These are phyloP conservation scores for Catocala sponsa DNA, from an alignment of 2,888 invertebrate genomes.

Conservation along the genomic window DNA sequence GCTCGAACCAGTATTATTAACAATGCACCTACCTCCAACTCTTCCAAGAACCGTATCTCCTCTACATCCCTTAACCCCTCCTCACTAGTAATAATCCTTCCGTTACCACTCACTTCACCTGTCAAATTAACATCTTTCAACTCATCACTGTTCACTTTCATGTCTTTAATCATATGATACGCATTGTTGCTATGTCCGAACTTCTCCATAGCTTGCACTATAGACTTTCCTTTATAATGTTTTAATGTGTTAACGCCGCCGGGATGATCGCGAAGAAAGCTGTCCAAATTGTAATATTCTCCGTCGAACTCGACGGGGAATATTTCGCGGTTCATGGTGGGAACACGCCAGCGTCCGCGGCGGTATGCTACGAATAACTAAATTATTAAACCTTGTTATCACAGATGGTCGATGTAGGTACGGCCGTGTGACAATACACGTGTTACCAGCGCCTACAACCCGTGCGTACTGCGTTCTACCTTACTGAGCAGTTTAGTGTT, in stretches of 20 bases:
- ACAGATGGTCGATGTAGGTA: conserved; percentile 21
- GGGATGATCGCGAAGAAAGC: conserved; percentile 91
- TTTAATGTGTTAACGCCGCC: conserved; percentile 91
- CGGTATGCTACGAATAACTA: conserved; percentile 10
- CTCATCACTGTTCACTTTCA: conserved; percentile 81
- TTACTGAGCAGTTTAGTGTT: too few species aligned
- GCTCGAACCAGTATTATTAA: too few species aligned
- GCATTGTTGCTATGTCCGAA: conserved; percentile 90
- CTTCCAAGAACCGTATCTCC: conserved; percentile 77
- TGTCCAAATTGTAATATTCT: conserved; percentile 89
- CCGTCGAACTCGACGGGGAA: conserved; percentile 78
- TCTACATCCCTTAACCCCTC: conserved; percentile 62
- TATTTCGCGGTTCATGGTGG: conserved; percentile 44
- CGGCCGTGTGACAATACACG: conserved; percentile 27
- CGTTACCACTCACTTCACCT: conserved; percentile 73
- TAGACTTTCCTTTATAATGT: conserved; percentile 85
- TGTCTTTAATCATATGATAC: conserved; percentile 90
- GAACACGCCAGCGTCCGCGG: conserved; percentile 10
- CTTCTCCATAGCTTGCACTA: conserved; percentile 85
- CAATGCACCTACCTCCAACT: conserved; percentile 71
- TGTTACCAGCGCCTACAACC: conserved; percentile 32
- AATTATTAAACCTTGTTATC: conserved; percentile 26
- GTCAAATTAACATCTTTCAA: conserved; percentile 79
- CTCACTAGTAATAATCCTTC: conserved; percentile 75
- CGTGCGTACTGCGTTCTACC: conserved; percentile 9